These are phyloP conservation scores for Hoplias malabaricus DNA, from an alignment of 2,113 vertebrate genomes.

Conservation along the genomic window DNA sequence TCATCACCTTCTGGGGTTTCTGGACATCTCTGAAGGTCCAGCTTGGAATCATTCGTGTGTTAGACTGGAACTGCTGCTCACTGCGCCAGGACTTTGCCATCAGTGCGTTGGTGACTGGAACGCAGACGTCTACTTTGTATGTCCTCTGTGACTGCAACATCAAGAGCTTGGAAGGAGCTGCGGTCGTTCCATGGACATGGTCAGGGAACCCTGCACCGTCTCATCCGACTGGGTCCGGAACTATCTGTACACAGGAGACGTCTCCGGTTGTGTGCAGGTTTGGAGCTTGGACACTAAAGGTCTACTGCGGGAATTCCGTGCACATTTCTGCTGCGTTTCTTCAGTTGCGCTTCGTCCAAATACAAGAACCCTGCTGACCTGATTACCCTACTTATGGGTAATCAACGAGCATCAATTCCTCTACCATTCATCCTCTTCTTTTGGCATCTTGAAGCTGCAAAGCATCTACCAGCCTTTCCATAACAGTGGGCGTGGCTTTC, in stretches of 20 bases:
- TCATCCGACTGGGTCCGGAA: slow-evolving; percentile 38
- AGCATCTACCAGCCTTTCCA: slow-evolving; percentile 65
- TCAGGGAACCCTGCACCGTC: slow-evolving; percentile 52
- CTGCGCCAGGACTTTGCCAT: slow-evolving; percentile 54
- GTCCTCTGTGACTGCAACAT: slow-evolving; percentile 62
- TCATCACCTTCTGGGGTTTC: slow-evolving; percentile 62
- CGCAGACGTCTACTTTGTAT: slow-evolving; percentile 44
- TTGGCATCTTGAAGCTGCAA: slow-evolving; percentile 56
- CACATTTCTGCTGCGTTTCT: slow-evolving; percentile 52
- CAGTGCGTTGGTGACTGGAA: slow-evolving; percentile 51
- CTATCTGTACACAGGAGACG: slow-evolving; percentile 62
- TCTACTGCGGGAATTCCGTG: slow-evolving; percentile 57
- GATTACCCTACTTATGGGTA: slow-evolving; percentile 52
- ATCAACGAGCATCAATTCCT: slow-evolving; percentile 55
- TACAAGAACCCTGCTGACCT: slow-evolving; percentile 61
- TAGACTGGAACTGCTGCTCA: slow-evolving; percentile 31
- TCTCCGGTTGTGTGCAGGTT: slow-evolving; percentile 56
- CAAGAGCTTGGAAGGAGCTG: slow-evolving; percentile 46
- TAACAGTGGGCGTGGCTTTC: slow-evolving; percentile 51
- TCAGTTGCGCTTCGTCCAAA: slow-evolving; percentile 50
- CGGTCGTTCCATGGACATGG: slow-evolving; percentile 35
- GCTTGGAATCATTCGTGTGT: slow-evolving; percentile 38
- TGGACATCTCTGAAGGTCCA: slow-evolving; percentile 14
- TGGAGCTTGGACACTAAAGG: slow-evolving; percentile 47
- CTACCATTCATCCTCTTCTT: slow-evolving; percentile 53